Base-by-base conservation (phyloP, 2,888 invertebrate species). In the Choreutis nemorana region DNA sequence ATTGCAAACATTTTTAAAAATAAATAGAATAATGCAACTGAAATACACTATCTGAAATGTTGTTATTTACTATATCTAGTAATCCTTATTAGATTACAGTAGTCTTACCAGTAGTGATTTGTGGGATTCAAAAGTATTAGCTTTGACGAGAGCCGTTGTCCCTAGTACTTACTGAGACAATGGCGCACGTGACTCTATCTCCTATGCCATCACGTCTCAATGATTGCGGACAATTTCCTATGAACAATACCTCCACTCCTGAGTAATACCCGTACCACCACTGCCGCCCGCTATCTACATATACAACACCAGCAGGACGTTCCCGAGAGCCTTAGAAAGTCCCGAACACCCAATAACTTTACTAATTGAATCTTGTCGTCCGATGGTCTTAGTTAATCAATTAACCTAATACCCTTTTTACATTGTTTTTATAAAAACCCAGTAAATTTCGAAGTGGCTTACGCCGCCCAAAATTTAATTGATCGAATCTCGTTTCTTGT, bases 401-500 rank as follows among this genome's bases (percentile, higher is more conserved):
- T 72, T 66, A 60, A 62, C 58, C 58, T 62, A 55, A 63, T 62
- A 58, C 57, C 59, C 54, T 9, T 55, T 63, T 67, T 55, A 55
- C 64, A 63, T 60, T 59, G 59, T 56, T 62, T 72, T 68, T 67
- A 63, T 62, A 56, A 48, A 48, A 53, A 48, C 44, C 55, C 65
- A 66, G 63, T 75, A 72, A 73, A 72, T 72, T 73, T 65, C 52
- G 64, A 58, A 62, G 64, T 43, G 58, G 72, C 75, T 73, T 73
- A 72, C 65, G 59, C 62, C 55, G 60, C 65, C 71, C 57, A 72
- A 75, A 77, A 75, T 73, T 70, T 77, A 78, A 78, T 78, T 78
- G 78, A 77, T 77, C 68, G 77, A 59, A 73, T 77, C 77, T 67
- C 73, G 73, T 72, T 77, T 64, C 67, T 62, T n/a, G 54, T 54